phyloP scores from a whole-genome alignment of 1,140 invertebrate genomes.

The Battus philenor region DNA sequence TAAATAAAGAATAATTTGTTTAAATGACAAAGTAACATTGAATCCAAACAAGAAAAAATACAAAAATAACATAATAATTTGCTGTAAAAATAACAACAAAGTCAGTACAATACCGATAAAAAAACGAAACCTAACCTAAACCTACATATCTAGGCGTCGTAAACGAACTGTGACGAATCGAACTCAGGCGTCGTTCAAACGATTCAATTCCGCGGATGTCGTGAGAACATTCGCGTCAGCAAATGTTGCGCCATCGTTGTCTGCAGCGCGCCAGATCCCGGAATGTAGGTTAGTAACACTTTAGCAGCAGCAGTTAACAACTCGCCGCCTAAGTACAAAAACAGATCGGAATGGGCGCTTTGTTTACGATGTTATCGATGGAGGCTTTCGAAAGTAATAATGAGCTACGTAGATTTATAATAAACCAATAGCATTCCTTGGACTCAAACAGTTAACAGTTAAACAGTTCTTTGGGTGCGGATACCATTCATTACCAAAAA shows the following conservation, averaged over 20 bases:
- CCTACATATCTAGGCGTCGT: conserved; percentile 21
- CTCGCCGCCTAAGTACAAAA: background rate
- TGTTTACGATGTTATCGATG: conserved; percentile 11
- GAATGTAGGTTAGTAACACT: conserved; percentile 36
- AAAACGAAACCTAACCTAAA: background rate
- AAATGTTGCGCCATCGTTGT: conserved; percentile 26
- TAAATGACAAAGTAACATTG: too few relatives aligned
- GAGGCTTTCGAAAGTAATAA: conserved; percentile 10
- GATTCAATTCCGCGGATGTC: conserved; percentile 27
- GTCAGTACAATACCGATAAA: too few relatives aligned
- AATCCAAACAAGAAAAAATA: too few relatives aligned
- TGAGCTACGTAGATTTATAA: conserved; percentile 6
- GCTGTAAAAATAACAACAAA: too few relatives aligned
- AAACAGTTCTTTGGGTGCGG: too few relatives aligned
- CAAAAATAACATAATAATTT: too few relatives aligned
- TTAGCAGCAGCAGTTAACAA: conserved; percentile 16
- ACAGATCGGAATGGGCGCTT: conserved; percentile 4
- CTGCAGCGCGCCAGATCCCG: conserved; percentile 22
- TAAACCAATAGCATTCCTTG: too few relatives aligned
- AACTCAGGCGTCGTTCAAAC: conserved; percentile 34
- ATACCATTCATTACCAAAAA: too few relatives aligned
- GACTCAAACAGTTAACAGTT: too few relatives aligned
- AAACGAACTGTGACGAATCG: conserved; percentile 35
- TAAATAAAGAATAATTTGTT: too few relatives aligned
- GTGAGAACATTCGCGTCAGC: conserved; percentile 38